phyloP scores from a whole-genome alignment of 2,888 invertebrate genomes.

The Acholoe squamosa region DNA sequence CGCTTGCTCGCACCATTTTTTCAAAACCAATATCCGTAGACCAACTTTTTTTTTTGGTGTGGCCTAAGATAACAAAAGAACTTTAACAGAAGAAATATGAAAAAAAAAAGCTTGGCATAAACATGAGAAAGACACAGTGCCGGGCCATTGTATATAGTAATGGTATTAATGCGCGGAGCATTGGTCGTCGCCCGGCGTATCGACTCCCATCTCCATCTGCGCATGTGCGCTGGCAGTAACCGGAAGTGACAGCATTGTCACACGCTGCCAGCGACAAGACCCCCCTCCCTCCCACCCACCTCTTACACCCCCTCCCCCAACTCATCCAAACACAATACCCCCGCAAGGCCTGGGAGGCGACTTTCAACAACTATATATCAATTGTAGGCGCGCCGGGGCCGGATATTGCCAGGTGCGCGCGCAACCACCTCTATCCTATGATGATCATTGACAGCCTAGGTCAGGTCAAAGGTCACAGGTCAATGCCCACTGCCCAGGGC shows the following conservation, averaged over 20 bases:
- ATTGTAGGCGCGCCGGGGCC: background rate
- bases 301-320: background rate
- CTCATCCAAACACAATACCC: background rate
- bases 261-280: slow-evolving; percentile 22
- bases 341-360: background rate
- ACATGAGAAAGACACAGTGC: background rate
- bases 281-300: background rate
- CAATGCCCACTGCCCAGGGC: slow-evolving; percentile 22
- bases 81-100: too few relatives aligned
- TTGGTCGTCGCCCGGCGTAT: background rate
- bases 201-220: background rate
- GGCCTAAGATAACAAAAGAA: too few relatives aligned
- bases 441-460: slow-evolving; percentile 25
- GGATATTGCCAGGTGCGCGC: slow-evolving; percentile 41
- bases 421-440: slow-evolving; percentile 43
- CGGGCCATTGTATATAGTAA: slow-evolving; percentile 17
- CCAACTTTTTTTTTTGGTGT: too few relatives aligned
- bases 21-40: too few relatives aligned
- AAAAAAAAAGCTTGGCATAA: too few relatives aligned
- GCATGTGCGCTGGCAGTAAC: background rate
- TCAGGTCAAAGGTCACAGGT: slow-evolving; percentile 11
- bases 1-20: too few relatives aligned
- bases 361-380: slow-evolving; percentile 26
- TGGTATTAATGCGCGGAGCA: background rate
- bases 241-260: slow-evolving; percentile 38